Evolutionary conservation across 37 sponge, comb jelly and placozoan species (phyloP).

Genomic region (Eunapius fragilis): DNA sequence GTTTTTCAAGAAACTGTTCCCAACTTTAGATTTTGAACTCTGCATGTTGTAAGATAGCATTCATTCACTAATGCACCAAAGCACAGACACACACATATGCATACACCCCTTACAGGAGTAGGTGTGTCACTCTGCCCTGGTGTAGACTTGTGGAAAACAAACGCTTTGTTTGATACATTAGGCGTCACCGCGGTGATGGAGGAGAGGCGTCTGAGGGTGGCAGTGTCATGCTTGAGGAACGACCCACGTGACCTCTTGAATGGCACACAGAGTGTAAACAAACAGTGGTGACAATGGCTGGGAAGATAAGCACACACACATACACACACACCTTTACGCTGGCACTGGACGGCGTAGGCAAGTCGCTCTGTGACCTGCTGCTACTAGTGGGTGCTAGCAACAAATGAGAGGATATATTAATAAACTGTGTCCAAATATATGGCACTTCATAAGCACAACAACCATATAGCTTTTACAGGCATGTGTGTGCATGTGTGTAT

Average conservation of each 20-base stretch:
- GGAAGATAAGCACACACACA: background rate
- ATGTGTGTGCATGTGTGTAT: background rate
- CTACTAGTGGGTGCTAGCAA: background rate
- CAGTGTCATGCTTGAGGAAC: constrained; percentile 44
- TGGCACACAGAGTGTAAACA: background rate
- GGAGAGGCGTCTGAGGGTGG: constrained; percentile 44
- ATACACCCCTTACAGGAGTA: background rate
- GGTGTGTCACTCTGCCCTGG: background rate
- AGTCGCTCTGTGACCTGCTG: background rate
- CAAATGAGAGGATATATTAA: background rate
- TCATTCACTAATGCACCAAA: too few relatives aligned
- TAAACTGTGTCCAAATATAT: background rate
- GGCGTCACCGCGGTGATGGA: constrained; percentile 35
- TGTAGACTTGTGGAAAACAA: constrained; percentile 72
- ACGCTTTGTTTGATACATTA: constrained; percentile 25
- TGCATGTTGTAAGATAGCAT: background rate
- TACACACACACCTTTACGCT: background rate
- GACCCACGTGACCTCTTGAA: constrained; percentile 41
- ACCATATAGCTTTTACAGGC: background rate
- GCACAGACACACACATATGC: background rate
- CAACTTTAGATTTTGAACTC: background rate
- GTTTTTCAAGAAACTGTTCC: background rate
- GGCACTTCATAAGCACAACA: background rate
- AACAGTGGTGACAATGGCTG: background rate
- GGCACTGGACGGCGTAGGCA: background rate